Evolutionary conservation across 2,888 invertebrate species (phyloP).

Genomic region (Microplitis manilae): DNA sequence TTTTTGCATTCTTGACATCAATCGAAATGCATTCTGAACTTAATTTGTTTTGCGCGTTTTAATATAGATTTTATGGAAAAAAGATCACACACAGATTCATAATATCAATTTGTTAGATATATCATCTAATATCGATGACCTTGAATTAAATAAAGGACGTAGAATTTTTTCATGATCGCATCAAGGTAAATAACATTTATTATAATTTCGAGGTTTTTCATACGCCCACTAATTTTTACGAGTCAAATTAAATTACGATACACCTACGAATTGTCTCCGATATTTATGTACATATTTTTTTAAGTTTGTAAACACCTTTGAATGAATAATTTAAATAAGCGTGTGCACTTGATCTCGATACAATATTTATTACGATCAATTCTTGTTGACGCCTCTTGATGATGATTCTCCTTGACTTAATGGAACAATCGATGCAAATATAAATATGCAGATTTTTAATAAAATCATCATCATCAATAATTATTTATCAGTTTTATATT

Average conservation of each 20-base stretch:
- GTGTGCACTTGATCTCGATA: slow-evolving; percentile 10
- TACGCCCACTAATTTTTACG: neutral
- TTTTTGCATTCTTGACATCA: neutral
- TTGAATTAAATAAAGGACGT: neutral
- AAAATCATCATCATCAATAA: neutral
- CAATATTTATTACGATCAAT: slow-evolving; percentile 10
- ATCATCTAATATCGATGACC: neutral
- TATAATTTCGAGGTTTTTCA: neutral
- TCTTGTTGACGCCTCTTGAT: slow-evolving; percentile 2
- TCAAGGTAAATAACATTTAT: slow-evolving; percentile 7
- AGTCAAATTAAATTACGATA: neutral
- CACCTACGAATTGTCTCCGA: neutral
- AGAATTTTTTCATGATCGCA: neutral
- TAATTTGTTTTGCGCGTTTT: neutral
- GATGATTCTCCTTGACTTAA: slow-evolving; percentile 15
- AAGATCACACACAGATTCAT: neutral
- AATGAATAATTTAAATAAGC: neutral
- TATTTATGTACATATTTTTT: neutral
- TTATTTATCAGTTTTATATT: slow-evolving; percentile 4
- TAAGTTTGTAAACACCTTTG: neutral
- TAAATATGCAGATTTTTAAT: neutral
- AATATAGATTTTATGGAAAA: neutral
- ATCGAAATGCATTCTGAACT: neutral
- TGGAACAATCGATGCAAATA: neutral
- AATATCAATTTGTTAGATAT: neutral